Evolutionary conservation across 2,888 invertebrate genomes (phyloP).

Genomic region (Lagria hirta): DNA sequence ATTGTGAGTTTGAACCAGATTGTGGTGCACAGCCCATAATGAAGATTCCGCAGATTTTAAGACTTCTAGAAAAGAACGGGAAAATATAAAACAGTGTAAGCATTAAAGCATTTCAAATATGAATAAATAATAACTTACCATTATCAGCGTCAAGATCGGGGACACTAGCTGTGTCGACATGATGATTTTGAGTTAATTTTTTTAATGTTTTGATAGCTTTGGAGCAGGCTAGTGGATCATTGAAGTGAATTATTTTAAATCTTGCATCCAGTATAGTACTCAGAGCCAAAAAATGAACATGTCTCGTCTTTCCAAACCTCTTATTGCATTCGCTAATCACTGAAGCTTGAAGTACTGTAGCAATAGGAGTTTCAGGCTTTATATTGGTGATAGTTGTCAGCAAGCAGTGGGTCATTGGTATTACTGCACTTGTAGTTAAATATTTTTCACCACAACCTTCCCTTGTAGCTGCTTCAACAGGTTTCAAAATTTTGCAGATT

Average conservation of each 20-base stretch:
- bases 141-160: too few species aligned
- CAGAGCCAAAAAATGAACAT: conserved; percentile 20
- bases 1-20: too few species aligned
- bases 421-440: conserved; percentile 30
- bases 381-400: conserved; percentile 23
- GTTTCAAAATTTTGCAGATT: conserved; percentile 36
- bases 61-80: too few species aligned
- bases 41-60: too few species aligned
- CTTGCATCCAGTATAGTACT: conserved; percentile 29
- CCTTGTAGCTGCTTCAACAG: conserved; percentile 43
- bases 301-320: conserved; percentile 18
- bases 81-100: too few species aligned
- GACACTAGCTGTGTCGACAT: too few species aligned
- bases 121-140: too few species aligned
- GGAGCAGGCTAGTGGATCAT: conserved; percentile 20
- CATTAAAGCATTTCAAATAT: too few species aligned
- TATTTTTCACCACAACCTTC: conserved; percentile 45
- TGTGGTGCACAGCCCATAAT: too few species aligned
- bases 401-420: conserved; percentile 24
- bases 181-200: neutral
- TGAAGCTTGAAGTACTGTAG: conserved; percentile 37
- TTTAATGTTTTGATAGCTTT: conserved; percentile 2
- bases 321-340: conserved; percentile 11
- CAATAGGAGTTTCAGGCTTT: conserved; percentile 31
- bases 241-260: conserved; percentile 30